A percentile compares a stretch with the other conserved stretches of the same genome.
Evolutionary conservation across 2,113 vertebrate species (phyloP).

Genomic region (Heptranchias perlo): DNA sequence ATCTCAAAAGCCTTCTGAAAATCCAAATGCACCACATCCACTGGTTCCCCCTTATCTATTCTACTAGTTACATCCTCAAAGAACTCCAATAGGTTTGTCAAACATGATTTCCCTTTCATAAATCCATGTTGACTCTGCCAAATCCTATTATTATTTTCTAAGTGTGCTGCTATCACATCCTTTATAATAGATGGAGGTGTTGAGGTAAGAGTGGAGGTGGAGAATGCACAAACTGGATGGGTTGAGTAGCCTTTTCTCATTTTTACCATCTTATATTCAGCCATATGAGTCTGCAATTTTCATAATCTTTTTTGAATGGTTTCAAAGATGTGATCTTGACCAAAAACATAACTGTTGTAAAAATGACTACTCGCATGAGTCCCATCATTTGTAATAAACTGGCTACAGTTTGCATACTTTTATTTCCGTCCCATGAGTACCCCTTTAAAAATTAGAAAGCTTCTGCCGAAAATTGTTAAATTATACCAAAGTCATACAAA

Average conservation of each 20-base stretch:
- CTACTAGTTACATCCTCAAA: too few species aligned
- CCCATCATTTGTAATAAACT: not conserved
- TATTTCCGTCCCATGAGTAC: not conserved
- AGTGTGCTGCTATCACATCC: too few species aligned
- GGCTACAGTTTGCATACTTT: not conserved
- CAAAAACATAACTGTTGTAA: not conserved
- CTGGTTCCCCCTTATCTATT: too few species aligned
- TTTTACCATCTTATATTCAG: not conserved
- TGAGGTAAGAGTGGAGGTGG: not conserved
- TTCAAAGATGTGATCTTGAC: not conserved
- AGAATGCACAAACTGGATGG: not conserved
- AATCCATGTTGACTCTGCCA: too few species aligned
- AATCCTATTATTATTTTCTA: too few species aligned
- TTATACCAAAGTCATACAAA: not conserved
- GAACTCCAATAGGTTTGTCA: too few species aligned
- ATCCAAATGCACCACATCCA: too few species aligned
- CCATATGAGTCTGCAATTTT: not conserved
- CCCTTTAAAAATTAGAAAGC: not conserved
- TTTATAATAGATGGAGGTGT: too few species aligned
- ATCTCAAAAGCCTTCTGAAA: too few species aligned
- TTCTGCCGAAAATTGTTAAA: not conserved
- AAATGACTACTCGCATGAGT: not conserved
- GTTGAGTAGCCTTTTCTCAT: not conserved
- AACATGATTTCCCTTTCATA: too few species aligned
- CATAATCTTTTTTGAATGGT: not conserved